A percentile compares a stretch with the other conserved stretches of the same genome.
Evolutionary conservation across 2,113 vertebrate genomes (phyloP).

Genomic region (Dolichallabes microphthalmus): DNA sequence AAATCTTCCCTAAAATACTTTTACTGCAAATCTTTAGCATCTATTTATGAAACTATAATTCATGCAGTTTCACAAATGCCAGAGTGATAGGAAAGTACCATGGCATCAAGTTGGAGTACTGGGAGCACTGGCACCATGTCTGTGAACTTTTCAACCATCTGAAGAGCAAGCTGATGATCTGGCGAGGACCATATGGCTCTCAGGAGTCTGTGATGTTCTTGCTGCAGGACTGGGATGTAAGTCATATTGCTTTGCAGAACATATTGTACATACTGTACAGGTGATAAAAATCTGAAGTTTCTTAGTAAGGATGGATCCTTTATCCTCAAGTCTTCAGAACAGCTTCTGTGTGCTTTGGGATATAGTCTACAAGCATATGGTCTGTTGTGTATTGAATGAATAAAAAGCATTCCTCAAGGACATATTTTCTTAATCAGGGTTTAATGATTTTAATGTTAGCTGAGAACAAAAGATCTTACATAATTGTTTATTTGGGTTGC

Average conservation of each 20-base stretch:
- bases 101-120: conserved; percentile 72
- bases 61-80: conserved; percentile 55
- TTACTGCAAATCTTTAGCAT: background rate
- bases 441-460: background rate
- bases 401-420: background rate
- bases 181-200: conserved; percentile 71
- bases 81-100: conserved; percentile 60
- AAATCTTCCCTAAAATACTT: background rate
- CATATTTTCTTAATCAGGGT: background rate
- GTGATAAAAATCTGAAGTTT: background rate
- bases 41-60: background rate
- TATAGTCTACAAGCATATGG: background rate
- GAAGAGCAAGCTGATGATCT: conserved; percentile 70
- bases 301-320: background rate
- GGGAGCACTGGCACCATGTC: conserved; percentile 65
- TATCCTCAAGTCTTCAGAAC: background rate
- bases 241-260: conserved; percentile 46
- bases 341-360: background rate
- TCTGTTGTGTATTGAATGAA: background rate
- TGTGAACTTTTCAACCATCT: conserved; percentile 66
- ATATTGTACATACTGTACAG: no score
- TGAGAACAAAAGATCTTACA: background rate
- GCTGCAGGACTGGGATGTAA: conserved; percentile 78
- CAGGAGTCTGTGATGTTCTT: conserved; percentile 71
- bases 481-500: background rate